Base-by-base conservation (phyloP, 2,113 vertebrate genomes). In the Platanista minor region DNA sequence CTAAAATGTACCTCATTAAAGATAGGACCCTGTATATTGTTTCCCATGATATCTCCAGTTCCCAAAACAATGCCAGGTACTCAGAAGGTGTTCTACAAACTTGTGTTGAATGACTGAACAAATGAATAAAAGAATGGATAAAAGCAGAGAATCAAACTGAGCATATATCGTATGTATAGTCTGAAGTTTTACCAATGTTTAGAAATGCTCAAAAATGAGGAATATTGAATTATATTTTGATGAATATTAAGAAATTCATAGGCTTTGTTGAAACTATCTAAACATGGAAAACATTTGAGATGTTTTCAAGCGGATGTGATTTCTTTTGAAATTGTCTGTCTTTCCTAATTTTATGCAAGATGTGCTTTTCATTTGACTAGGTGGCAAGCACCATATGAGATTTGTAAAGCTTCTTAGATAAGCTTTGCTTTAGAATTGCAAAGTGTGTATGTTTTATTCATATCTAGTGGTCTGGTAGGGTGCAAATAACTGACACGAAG, bases 381-480 rank as follows among this genome's bases (percentile, higher is more conserved):
- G 86, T 95, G 80, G 96, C 91, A 97, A 93, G 96, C 87, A 39
- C 4, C 0, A 59, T 95, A 85, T 96, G 92, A 96, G 92, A 96
- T 95, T 95, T 95, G 86, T 95, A 91, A 97, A 97, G 87, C 91
- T 88, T 80, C 86, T 89, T 88, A 95, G 94, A 97, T 93, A 96
- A 97, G 96, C 69, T 80, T 89, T 87, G 74, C 93, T 92, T 97
- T 87, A 90, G 96, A 96, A 97, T 96, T 97, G 97, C 87, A 95
- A 97, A 97, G 71, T 92, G 87, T 90, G 84, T 80, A 96, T 98
- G 95, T 96, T 96, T 98, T 96, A 98, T 98, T 97, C 97, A 96
- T 96, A 92, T 94, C 96, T 97, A 77, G 74, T 95, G 95, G 97
- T 96, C 96, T 96, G 80, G 75, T 92, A 90, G 87, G 49, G 84